Evolutionary conservation across 2,888 invertebrate species (phyloP).

Genomic region (Malthinus seriepunctatus): DNA sequence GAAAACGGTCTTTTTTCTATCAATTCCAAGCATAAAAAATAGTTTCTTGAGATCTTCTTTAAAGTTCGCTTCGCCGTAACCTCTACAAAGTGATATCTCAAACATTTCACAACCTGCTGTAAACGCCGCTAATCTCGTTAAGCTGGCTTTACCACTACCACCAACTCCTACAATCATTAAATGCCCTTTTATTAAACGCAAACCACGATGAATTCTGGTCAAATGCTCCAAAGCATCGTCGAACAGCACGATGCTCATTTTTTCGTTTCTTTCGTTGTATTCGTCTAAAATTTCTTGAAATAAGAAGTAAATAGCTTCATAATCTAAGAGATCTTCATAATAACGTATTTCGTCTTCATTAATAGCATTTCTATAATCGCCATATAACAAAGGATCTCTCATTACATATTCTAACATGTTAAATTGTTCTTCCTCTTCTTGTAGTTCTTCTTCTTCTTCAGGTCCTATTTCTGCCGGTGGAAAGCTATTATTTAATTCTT

Average conservation of each 20-base stretch:
- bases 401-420: conserved; percentile 68
- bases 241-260: conserved; percentile 83
- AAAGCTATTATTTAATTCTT: conserved; percentile 47
- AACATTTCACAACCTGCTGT: conserved; percentile 83
- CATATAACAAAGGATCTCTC: conserved; percentile 83
- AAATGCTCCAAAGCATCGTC: conserved; percentile 91
- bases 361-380: conserved; percentile 84
- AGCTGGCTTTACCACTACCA: conserved; percentile 85
- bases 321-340: conserved; percentile 90
- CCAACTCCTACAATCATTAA: conserved; percentile 86
- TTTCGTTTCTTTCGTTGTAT: conserved; percentile 75
- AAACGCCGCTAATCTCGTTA: conserved; percentile 79
- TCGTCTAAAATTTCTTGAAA: conserved; percentile 90
- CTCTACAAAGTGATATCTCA: conserved; percentile 80
- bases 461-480: conserved; percentile 10
- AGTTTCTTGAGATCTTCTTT: conserved; percentile 85
- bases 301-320: conserved; percentile 83
- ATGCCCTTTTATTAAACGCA: conserved; percentile 84
- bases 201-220: conserved; percentile 81
- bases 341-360: conserved; percentile 78
- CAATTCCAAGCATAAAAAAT: conserved; percentile 76
- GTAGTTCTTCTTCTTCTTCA: conserved; percentile 49
- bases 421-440: conserved; percentile 53
- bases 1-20: conserved; percentile 79
- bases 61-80: conserved; percentile 81